phyloP scores from a whole-genome alignment of 2,888 invertebrate genomes.

The Omphaloscelis lunosa region DNA sequence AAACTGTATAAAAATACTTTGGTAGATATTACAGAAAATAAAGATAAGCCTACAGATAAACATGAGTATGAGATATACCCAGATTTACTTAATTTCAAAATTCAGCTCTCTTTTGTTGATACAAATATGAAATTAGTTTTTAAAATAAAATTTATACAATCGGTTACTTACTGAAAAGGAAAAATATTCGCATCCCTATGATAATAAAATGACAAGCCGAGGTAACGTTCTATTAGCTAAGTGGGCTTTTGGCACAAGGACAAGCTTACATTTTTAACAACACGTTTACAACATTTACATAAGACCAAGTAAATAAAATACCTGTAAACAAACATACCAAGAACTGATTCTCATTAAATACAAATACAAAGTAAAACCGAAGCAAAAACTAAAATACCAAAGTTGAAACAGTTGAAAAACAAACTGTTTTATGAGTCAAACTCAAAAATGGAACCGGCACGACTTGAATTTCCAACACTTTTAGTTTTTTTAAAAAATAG shows the following conservation, averaged over 20 bases:
- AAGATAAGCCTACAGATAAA: neutral
- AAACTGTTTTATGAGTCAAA: slow-evolving; percentile 39
- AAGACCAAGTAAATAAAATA: slow-evolving; percentile 45
- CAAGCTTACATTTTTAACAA: slow-evolving; percentile 48
- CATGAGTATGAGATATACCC: neutral
- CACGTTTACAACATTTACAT: slow-evolving; percentile 45
- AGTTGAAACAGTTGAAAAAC: slow-evolving; percentile 40
- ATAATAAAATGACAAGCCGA: slow-evolving; percentile 29
- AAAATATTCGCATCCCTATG: neutral
- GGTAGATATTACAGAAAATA: no score
- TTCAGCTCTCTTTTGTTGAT: neutral
- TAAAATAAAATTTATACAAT: neutral
- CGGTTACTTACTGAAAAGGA: neutral
- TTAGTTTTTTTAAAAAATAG: slow-evolving; percentile 30
- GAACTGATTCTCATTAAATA: slow-evolving; percentile 42
- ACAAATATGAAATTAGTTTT: neutral
- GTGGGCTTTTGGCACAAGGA: slow-evolving; percentile 45
- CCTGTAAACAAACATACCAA: slow-evolving; percentile 11
- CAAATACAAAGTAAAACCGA: slow-evolving; percentile 40
- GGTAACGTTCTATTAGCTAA: slow-evolving; percentile 45
- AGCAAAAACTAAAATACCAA: slow-evolving; percentile 52
- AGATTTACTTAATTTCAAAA: neutral
- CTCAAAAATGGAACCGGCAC: slow-evolving; percentile 47
- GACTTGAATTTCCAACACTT: slow-evolving; percentile 48
- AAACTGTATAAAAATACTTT: no score